phyloP scores from a whole-genome alignment of 30 jellyfish, hydroid and myxozoan genomes.

The Rhopilema esculentum region DNA sequence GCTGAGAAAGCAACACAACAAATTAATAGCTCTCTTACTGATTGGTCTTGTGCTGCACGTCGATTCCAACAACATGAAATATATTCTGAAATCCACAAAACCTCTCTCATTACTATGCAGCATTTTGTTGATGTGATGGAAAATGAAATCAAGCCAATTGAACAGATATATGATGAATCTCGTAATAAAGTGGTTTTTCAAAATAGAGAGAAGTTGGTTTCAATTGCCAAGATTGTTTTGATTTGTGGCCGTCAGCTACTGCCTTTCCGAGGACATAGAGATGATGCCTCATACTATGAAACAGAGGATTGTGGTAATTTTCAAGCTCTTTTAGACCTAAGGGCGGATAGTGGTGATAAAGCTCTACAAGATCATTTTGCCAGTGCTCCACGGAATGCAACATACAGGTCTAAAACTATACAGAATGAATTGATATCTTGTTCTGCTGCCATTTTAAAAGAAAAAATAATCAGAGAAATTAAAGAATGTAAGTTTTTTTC shows the following conservation, averaged over 20 bases:
- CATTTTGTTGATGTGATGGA: constrained; percentile 26
- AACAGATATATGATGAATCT: background rate
- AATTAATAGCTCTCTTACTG: constrained; percentile 18
- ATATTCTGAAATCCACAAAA: constrained; percentile 17
- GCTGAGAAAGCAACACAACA: background rate
- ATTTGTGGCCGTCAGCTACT: constrained; percentile 24
- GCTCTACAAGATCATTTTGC: background rate
- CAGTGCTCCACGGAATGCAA: constrained; percentile 62
- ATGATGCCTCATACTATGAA: constrained; percentile 5
- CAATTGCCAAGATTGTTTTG: constrained; percentile 12
- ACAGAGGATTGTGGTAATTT: background rate
- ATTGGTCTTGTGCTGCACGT: too few relatives aligned
- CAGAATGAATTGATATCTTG: constrained; percentile 50
- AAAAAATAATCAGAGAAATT: constrained; percentile 6
- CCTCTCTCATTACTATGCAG: constrained; percentile 46
- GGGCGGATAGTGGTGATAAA: constrained; percentile 14
- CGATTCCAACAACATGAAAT: background rate
- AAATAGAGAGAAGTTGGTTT: constrained; percentile 18
- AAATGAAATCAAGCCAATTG: constrained; percentile 11
- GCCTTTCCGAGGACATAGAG: constrained; percentile 49
- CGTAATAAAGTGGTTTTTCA: too few relatives aligned
- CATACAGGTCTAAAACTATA: constrained; percentile 61
- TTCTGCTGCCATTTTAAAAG: constrained; percentile 14
- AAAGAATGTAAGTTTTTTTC: constrained; percentile 24
- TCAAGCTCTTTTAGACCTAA: background rate